Base-by-base conservation (phyloP, 2,797 vertebrate genomes). In the Acanthopagrus latus region DNA sequence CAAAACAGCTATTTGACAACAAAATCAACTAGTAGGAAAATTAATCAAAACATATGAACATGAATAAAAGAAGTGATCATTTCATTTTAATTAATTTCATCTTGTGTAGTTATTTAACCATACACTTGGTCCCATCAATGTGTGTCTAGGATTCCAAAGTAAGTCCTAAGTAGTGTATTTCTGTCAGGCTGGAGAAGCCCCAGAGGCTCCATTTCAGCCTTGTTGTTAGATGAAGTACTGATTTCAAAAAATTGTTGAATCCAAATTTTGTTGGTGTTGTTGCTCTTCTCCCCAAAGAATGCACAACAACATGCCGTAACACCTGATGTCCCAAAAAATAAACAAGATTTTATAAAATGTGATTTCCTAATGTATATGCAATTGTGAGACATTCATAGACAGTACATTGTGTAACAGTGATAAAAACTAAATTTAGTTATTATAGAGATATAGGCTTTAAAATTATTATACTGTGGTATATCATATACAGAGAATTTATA, bases 181-280 rank as follows among this genome's bases (percentile, higher is more conserved):
- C 41, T n/a, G 29, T 57, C 7, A 16, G 18, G 1, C 10, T 33
- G 16, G 27, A 76, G 21, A 27, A 52, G 44, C 16, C 7, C 1
- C 14, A 0, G 18, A 44, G 33, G 51, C 18, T 33, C 20, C 18
- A 18, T 44, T 71, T 27, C 17, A 43, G 23, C 52, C 12, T 47
- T 46, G 54, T 27, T 65, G 14, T 20, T 16, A 38, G 46, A 65
- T 44, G 1, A 67, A 67, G 29, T 74, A 17, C 69, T 25, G 57
- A 57, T 63, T 23, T 38, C 43, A 56, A 20, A 27, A 27, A 43
- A 14, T 23, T 52, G 29, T n/a, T 67, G 33, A 73, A 23, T 57
- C 17, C 47, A 60, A 27, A 41, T 47, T 41, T 13, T 52, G 16
- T 6, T 52, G 12, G 13, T 21, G 41, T 17, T 74, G 58, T 52